phyloP scores from a whole-genome alignment of 1,140 invertebrate genomes.

The Drosophila jambulina region DNA sequence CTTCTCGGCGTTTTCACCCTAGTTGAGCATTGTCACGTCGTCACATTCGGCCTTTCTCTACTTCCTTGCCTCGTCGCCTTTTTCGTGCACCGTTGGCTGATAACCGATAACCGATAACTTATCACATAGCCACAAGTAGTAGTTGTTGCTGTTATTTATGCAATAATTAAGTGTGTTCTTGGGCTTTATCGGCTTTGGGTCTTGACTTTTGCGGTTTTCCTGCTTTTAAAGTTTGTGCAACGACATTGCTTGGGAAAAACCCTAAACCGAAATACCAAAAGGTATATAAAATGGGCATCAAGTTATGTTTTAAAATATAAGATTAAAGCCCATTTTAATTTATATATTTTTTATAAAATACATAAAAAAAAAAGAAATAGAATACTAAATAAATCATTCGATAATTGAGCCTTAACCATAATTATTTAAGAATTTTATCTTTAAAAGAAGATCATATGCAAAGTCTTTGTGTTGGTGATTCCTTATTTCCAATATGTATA shows the following conservation, averaged over 20 bases:
- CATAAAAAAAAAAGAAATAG: too few species aligned
- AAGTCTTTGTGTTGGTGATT: not conserved
- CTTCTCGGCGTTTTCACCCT: not conserved
- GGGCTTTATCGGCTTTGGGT: constrained; percentile 24
- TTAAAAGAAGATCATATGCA: not conserved
- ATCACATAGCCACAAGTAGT: constrained; percentile 21
- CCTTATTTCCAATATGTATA: not conserved
- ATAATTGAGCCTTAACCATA: too few species aligned
- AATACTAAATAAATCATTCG: not conserved
- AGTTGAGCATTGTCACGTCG: constrained; percentile 57
- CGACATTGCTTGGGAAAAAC: not conserved
- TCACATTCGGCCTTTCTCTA: constrained; percentile 17
- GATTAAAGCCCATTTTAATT: not conserved
- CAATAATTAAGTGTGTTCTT: constrained; percentile 46
- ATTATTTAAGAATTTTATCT: too few species aligned
- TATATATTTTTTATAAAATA: not conserved
- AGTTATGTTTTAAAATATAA: not conserved
- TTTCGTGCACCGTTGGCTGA: constrained; percentile 28
- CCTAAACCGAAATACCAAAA: not conserved
- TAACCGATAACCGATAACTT: constrained; percentile 42
- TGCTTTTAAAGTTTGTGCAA: constrained; percentile 10
- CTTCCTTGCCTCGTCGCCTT: constrained; percentile 9
- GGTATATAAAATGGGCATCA: not conserved
- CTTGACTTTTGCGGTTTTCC: not conserved
- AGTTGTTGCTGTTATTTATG: constrained; percentile 32